Base-by-base conservation (phyloP, 2,888 invertebrate genomes). In the Trichopoda pennipes region DNA sequence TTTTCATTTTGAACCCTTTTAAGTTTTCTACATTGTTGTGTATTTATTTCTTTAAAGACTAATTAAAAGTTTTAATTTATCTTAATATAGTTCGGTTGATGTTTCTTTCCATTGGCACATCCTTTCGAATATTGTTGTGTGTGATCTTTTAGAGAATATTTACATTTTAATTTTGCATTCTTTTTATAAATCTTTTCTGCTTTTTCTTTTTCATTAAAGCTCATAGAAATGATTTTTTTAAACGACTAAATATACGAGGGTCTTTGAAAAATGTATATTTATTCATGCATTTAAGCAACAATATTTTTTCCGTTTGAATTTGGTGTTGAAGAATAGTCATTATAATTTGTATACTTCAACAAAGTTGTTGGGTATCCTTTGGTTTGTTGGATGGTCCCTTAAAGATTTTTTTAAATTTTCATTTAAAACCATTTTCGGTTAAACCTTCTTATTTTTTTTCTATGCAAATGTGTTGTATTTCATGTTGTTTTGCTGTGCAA, bases 51-150 rank as follows among this genome's bases (percentile, higher is more conserved):
- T 77, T 81, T 81, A 56, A 79, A 68, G 72, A 79, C 82, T 76
- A 82, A 82, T 82, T 82, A 82, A 82, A 82, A 82, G 42, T 82
- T 82, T 79, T 75, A 79, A 82, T 79, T 82, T 63, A 61, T 76
- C 56, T 79, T 56, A 35, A 12, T 60, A n/a, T 42, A 56, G 64
- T 72, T 64, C 3, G 44, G 10, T 38, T 49, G n/a, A 66, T 32
- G 14, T 9, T n/a, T 44, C 49, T 58, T 3, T 56, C 28, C 17
- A 12, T 60, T 53, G 61, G 60, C 3, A 1, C 8, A 28, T 28
- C 6, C 8, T 4, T 28, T 7, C 3, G 7, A 47, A 73, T 19
- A 23, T 8, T 35, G 35, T 47, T 66, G 64, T 58, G 28, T 49
- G 17, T 38, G n/a, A 28, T 19, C 0, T 53, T 69, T 76, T 35